phyloP scores from a whole-genome alignment of 1,140 invertebrate species.

The Ectropis grisescens region DNA sequence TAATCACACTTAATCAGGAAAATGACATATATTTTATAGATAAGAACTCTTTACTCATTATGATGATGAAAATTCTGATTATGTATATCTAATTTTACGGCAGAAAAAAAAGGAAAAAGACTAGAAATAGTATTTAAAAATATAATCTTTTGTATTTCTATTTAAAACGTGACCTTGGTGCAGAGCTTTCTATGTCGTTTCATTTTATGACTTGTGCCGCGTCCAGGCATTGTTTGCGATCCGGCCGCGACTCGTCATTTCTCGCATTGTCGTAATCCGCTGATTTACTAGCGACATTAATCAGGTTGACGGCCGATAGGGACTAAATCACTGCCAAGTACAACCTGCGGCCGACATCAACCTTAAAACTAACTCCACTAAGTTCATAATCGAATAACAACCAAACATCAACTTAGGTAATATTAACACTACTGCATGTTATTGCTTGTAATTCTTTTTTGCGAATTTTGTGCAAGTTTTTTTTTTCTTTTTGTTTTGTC shows the following conservation, averaged over 20 bases:
- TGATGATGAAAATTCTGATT: too few relatives aligned
- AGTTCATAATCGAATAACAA: slow-evolving; percentile 19
- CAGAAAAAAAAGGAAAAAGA: too few relatives aligned
- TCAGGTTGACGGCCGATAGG: slow-evolving; percentile 66
- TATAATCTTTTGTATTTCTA: too few relatives aligned
- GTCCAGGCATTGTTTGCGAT: slow-evolving; percentile 40
- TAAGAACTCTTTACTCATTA: too few relatives aligned
- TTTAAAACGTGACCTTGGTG: too few relatives aligned
- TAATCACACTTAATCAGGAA: too few relatives aligned
- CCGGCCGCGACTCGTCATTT: slow-evolving; percentile 64
- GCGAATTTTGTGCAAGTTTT: slow-evolving; percentile 48
- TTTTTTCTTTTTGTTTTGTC: slow-evolving; percentile 39
- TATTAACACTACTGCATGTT: slow-evolving; percentile 60
- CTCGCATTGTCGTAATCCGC: slow-evolving; percentile 68
- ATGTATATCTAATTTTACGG: too few relatives aligned
- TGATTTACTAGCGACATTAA: slow-evolving; percentile 69
- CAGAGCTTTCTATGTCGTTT: too few relatives aligned
- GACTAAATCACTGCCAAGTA: slow-evolving; percentile 58
- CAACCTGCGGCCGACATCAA: slow-evolving; percentile 17
- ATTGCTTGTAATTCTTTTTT: slow-evolving; percentile 67
- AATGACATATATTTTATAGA: too few relatives aligned
- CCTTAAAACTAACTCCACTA: slow-evolving; percentile 23
- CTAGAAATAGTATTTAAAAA: too few relatives aligned
- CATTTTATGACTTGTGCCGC: slow-evolving; percentile 13
- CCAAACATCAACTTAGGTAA: slow-evolving; percentile 19